Evolutionary conservation across 2,797 vertebrate genomes (phyloP), one percentile per base, ranked within the genome.

Genomic region (Vultur gryphus): DNA sequence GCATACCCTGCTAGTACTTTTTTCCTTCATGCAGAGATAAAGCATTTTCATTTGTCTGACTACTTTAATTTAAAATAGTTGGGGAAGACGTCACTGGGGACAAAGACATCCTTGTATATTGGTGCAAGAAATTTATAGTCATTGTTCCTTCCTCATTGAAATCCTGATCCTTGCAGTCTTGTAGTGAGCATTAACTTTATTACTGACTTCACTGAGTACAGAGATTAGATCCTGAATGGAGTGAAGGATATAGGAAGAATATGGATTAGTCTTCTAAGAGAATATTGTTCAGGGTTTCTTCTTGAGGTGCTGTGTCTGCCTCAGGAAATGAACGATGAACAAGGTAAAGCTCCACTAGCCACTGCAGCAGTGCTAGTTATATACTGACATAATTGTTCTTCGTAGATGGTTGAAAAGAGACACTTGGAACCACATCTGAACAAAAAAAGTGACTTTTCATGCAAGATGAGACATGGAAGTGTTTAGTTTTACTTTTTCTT

Each of bases 281-380:
- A 73, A 15, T 59, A 67, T 43, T 84, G 81, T 43, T 82, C 26
- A 43, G 12, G 6, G 4, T 73, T 97, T 82, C 75, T 87, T 71
- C 59, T 57, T 73, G 19, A 80, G 44, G 44, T 93, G 20, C 43
- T 77, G 3, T 59, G 21, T 89, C n/a, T 93, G 41, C 48, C 19
- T 87, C 48, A 57, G 67, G 84, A 95, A 94, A 84, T 61, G 37
- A 78, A 94, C 94, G 43, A 87, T 73, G 43, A 91, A 66, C n/a
- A 75, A 58, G 31, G 70, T 48, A 66, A 90, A 87, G 49, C 55
- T 89, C 41, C 26, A 10, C 17, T 73, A 87, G 59, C 49, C 61
- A 31, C 7, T 39, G 24, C 33, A 73, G 59, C 37, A 54, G 20
- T 55, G 41, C 13, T 64, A 28, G 39, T 82, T 92, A 67, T n/a